These are phyloP conservation scores for Lutjanus erythropterus DNA, from an alignment of 2,113 vertebrate genomes.

Conservation along the genomic window DNA sequence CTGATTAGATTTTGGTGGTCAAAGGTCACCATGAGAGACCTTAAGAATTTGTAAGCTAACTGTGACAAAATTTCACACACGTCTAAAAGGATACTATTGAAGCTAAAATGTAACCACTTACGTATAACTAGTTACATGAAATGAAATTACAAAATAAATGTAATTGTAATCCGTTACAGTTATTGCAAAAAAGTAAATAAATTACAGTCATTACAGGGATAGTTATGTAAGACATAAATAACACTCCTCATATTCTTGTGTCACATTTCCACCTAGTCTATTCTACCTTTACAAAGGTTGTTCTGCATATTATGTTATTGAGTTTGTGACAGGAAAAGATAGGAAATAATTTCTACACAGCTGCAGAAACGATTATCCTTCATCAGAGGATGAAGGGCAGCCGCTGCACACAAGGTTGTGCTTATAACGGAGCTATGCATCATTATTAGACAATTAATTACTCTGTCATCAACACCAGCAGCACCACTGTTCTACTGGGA, in stretches of 20 bases:
- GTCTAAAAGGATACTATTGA: too few species aligned
- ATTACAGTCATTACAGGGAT: too few species aligned
- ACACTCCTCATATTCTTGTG: not conserved
- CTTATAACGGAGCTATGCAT: slow-evolving; percentile 72
- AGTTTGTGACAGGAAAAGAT: slow-evolving; percentile 65
- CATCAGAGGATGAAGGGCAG: slow-evolving; percentile 79
- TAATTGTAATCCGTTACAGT: too few species aligned
- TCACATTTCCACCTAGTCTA: slow-evolving; percentile 27
- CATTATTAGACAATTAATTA: slow-evolving; percentile 83
- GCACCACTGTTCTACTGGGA: slow-evolving; percentile 60
- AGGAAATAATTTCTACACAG: slow-evolving; percentile 69
- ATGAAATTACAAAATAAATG: too few species aligned
- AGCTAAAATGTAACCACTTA: too few species aligned
- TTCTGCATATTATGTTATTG: slow-evolving; percentile 55
- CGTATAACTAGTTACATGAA: too few species aligned
- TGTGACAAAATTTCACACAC: too few species aligned
- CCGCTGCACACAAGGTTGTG: slow-evolving; percentile 65
- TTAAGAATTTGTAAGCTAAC: too few species aligned
- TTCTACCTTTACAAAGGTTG: slow-evolving; percentile 54
- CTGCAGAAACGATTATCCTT: slow-evolving; percentile 79
- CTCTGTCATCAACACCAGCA: slow-evolving; percentile 70
- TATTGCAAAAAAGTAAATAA: too few species aligned
- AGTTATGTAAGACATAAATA: not conserved
- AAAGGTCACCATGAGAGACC: too few species aligned
- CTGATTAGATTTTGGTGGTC: too few species aligned